Evolutionary conservation across 2,113 vertebrate species (phyloP), one percentile per base, ranked within the genome.

Genomic region (Gnathonemus echidnorhynchus): DNA sequence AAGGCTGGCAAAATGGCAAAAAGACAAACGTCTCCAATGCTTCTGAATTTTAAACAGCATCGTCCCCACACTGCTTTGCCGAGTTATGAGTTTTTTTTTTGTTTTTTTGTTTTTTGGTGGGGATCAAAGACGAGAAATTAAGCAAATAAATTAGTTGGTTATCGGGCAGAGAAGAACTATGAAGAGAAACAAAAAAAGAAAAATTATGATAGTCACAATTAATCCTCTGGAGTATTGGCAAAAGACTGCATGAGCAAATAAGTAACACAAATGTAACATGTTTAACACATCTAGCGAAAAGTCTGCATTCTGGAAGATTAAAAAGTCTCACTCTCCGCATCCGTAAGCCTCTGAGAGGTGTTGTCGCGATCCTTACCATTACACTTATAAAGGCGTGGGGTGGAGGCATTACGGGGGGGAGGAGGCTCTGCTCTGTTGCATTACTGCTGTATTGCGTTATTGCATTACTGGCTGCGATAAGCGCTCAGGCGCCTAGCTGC

Each of bases 121-220:
- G 39, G 74, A 94, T 92, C 92, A 93, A 93, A 92, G 92, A 24
- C 21, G 11, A 80, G 48, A 91, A 91, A 91, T 39, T 89, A 89
- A 89, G 88, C 48, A 27, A 92, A 92, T 90, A 91, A 90, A 91
- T 92, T 89, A 93, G 87, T 80, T 70, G 90, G 83, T 90, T 92
- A 91, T 89, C 88, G 50, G 80, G 88, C 62, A 42, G 6, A 87
- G 49, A 89, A 46, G 21, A 31, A 27, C 46, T n/a, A 9, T 11
- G 46, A 80, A 66, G 50, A 48, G 56, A 66, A 35, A 31, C 9
- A 52, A 62, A 21, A 8, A 56, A 39, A 39, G 86, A 31, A 56
- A 62, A n/a, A 53, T 31, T 21, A 88, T 42, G 21, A 88, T 39
- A n/a, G 13, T 62, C 4, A 10, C 52, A 27, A 66, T 45, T n/a